These are phyloP conservation scores for Pristionchus pacificus DNA, from an alignment of 1,140 invertebrate species.

Conservation along the genomic window DNA sequence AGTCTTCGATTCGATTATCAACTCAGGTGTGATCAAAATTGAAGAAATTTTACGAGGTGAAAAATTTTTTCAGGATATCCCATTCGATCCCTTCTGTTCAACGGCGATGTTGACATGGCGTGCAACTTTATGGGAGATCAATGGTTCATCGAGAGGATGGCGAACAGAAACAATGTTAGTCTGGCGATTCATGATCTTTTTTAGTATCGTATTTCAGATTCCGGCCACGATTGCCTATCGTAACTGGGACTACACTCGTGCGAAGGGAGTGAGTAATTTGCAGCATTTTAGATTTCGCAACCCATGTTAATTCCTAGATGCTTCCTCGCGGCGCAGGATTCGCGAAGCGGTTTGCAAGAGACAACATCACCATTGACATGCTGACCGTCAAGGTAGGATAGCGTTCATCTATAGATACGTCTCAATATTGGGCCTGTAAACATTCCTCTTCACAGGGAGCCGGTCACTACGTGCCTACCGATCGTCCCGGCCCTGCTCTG, in stretches of 20 bases:
- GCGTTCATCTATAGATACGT: not conserved
- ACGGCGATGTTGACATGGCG: conserved; percentile 64
- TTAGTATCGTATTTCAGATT: too few species aligned
- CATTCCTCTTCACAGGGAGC: conserved; percentile 59
- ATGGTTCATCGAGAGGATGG: conserved; percentile 61
- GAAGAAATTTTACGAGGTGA: too few species aligned
- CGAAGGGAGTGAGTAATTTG: too few species aligned
- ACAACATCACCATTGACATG: conserved; percentile 21
- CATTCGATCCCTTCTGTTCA: conserved; percentile 61
- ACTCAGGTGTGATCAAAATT: too few species aligned
- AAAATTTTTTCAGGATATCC: too few species aligned
- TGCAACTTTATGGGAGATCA: conserved; percentile 64
- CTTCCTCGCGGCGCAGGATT: conserved; percentile 28
- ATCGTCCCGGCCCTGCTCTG: conserved; percentile 60
- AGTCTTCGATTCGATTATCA: conserved; percentile 39
- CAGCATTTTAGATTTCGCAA: too few species aligned
- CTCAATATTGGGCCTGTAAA: too few species aligned
- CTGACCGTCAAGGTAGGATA: conserved; percentile 33
- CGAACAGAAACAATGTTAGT: conserved; percentile 16
- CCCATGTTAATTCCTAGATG: conserved; percentile 5
- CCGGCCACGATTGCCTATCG: too few species aligned
- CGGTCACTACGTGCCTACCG: conserved; percentile 64
- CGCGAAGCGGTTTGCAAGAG: conserved; percentile 23
- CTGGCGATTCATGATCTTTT: too few species aligned
- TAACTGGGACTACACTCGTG: too few species aligned